These are phyloP conservation scores for Nasonia giraulti DNA, from an alignment of 1,140 invertebrate genomes.

Conservation along the genomic window DNA sequence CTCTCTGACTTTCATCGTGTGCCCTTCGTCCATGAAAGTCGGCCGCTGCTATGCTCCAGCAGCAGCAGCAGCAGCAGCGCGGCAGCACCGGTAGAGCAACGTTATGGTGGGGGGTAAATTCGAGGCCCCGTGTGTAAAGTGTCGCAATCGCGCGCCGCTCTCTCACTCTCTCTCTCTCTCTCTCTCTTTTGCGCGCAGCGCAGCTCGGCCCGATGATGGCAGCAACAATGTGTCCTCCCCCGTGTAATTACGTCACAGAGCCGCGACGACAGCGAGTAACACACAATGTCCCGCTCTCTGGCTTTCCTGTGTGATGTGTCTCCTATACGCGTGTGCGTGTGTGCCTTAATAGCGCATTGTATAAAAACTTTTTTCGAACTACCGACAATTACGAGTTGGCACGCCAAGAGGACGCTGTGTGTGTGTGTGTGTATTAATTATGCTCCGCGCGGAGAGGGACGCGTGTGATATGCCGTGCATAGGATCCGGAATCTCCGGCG, in stretches of 20 bases:
- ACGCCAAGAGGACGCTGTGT: background rate
- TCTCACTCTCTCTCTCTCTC: background rate
- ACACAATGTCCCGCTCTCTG: background rate
- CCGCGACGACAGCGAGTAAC: background rate
- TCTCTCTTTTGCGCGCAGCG: background rate
- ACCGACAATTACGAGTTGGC: background rate
- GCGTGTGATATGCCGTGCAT: background rate
- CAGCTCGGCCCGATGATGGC: background rate
- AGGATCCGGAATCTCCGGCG: background rate
- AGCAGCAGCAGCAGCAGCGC: background rate
- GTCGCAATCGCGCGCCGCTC: slow-evolving; percentile 30
- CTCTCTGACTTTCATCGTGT: slow-evolving; percentile 35
- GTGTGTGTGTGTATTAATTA: background rate
- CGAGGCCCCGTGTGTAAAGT: slow-evolving; percentile 36
- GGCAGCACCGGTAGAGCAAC: no score
- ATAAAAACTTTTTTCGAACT: slow-evolving; percentile 1
- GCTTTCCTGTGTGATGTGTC: background rate
- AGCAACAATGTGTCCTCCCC: slow-evolving; percentile 24
- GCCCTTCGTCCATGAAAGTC: slow-evolving; percentile 48
- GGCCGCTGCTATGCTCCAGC: background rate
- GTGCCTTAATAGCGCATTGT: slow-evolving; percentile 16
- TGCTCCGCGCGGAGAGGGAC: background rate
- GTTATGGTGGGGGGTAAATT: slow-evolving; percentile 32
- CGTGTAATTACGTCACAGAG: slow-evolving; percentile 39
- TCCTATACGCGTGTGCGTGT: background rate